Evolutionary conservation across 2,113 vertebrate species (phyloP).

Genomic region (Panthera leo): DNA sequence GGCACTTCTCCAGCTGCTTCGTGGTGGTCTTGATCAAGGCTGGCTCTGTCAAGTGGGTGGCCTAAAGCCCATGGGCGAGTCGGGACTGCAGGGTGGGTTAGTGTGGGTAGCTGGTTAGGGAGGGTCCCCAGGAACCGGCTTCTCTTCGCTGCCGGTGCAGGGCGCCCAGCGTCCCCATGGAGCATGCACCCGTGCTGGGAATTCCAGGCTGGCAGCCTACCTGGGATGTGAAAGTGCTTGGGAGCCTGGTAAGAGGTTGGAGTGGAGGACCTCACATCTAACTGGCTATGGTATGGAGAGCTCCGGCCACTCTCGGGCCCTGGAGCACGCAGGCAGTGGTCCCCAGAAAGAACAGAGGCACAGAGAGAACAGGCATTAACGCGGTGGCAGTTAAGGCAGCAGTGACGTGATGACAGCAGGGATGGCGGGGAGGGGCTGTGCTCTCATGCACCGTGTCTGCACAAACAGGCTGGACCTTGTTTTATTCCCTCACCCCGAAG

Average conservation of each 20-base stretch:
- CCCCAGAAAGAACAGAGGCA: conserved; percentile 85
- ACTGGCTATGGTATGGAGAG: conserved; percentile 98
- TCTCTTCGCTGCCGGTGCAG: not conserved
- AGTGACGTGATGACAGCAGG: not conserved
- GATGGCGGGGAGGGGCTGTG: conserved; percentile 11
- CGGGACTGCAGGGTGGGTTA: not conserved
- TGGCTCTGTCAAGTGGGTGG: not conserved
- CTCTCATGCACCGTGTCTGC: conserved; percentile 48
- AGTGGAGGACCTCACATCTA: conserved; percentile 95
- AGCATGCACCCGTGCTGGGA: conserved; percentile 71
- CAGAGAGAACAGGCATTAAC: conserved; percentile 80
- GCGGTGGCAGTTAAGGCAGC: conserved; percentile 39
- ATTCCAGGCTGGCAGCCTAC: conserved; percentile 88
- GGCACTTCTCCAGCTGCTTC: not conserved
- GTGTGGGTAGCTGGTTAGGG: not conserved
- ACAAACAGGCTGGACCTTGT: not conserved
- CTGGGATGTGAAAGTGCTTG: conserved; percentile 99
- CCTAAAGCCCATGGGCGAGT: not conserved
- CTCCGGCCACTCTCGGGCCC: conserved; percentile 98
- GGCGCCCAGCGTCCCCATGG: not conserved
- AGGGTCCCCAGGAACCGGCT: not conserved
- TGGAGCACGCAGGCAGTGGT: conserved; percentile 88
- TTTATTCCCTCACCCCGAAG: not conserved
- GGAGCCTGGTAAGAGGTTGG: conserved; percentile 98
- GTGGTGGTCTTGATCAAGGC: not conserved